These are phyloP conservation scores for Ladona fulva DNA, from an alignment of 1,140 invertebrate species.

Conservation along the genomic window DNA sequence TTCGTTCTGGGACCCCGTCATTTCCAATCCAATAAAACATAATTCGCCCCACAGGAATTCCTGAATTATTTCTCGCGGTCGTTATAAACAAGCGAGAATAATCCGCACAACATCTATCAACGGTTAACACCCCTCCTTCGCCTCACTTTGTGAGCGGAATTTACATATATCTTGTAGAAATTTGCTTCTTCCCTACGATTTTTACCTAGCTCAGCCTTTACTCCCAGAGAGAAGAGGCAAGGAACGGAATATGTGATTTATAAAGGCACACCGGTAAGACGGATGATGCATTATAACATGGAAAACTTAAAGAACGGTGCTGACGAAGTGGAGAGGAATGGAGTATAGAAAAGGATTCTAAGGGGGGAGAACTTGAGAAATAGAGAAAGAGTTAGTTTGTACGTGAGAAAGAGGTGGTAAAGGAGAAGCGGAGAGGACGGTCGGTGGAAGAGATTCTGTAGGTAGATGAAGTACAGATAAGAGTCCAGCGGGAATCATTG, in stretches of 20 bases:
- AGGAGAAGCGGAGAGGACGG: neutral
- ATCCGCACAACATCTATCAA: too few relatives aligned
- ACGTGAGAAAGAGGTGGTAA: neutral
- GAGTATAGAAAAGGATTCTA: neutral
- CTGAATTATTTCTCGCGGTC: too few relatives aligned
- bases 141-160: neutral
- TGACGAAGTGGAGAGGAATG: neutral
- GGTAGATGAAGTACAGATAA: neutral
- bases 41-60: too few relatives aligned
- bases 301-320: neutral
- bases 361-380: neutral
- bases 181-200: neutral
- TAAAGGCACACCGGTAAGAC: neutral
- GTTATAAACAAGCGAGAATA: too few relatives aligned
- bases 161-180: neutral
- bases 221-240: neutral
- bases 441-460: neutral
- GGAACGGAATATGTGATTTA: neutral
- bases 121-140: too few relatives aligned
- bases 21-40: too few relatives aligned
- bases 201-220: neutral
- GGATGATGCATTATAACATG: neutral
- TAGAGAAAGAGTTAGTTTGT: neutral
- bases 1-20: too few relatives aligned
- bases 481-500: neutral